Evolutionary conservation across 2,888 invertebrate species (phyloP), one percentile per base, ranked within the genome.

Genomic region (Thymelicus sylvestris): DNA sequence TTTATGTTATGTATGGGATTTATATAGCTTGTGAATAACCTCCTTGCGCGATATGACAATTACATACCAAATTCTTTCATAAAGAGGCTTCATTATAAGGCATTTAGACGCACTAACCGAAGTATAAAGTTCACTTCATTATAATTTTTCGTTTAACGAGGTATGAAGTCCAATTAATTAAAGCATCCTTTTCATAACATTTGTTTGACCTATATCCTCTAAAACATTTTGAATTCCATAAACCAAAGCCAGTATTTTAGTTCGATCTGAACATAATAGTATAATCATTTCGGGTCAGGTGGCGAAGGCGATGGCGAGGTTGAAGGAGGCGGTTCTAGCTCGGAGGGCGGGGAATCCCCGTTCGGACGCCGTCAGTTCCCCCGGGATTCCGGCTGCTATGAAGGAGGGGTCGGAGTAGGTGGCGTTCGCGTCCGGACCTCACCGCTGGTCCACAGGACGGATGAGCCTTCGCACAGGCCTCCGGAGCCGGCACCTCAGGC

Each of bases 361-460:
- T 97, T 97, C 81, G 96, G 96, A 24, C 94, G 97, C 67, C 94
- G 96, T 15, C 97, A 97, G 81, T 97, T 97, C 87, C 96, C 97
- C 7, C 95, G 97, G n/a, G 97, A 97, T 86, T 97, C 97, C 1
- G 97, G 97, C 62, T 97, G 97, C 86, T 97, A 97, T 81, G 97
- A 97, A 86, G 95, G 95, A 1, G 81, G 90, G 66, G 92, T 92
- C 12, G 89, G 90, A 1, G 92, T 87, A 6, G 81, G 94, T 83
- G 86, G 94, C 73, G 90, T 94, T 47, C 83, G 94, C 74, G 90
- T 95, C 82, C 82, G 95, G 86, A 85, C 95, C 86, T 79, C 96
- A 92, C 94, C 94, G 72, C 87, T 96, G 84, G 84, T 95, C 79
- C 91, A 95, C 85, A 85, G 95, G 94, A 87, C 95, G 86, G 87